Evolutionary conservation across 2,888 invertebrate genomes (phyloP), one percentile per base, ranked within the genome.

Genomic region (Ormyrus thymus): DNA sequence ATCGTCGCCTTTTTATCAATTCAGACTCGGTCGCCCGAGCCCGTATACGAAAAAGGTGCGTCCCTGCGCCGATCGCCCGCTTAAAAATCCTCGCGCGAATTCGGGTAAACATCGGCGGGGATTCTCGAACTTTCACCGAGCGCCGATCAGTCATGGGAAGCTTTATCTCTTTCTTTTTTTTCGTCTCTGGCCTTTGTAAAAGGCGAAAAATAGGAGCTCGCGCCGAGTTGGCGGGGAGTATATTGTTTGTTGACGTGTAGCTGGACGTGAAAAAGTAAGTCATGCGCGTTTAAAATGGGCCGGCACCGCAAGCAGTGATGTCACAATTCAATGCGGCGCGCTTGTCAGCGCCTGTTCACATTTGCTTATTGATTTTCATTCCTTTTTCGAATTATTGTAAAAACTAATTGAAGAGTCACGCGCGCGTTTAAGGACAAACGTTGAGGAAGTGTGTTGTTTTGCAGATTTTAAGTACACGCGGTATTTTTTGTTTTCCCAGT

Each of bases 101-200:
- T 46, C 61, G 46, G 9, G 29, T 58, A 51, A 65, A 59, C 65
- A 66, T 45, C 9, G 29, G 1, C 46, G 11, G 50, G 46, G 15
- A 51, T 75, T 75, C 59, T 75, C 46, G 65, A 59, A 77, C 77
- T 77, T 77, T 77, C 77, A 71, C 77, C 77, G 65, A 9, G 43
- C 48, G 1, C 29, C n/a, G 6, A 13, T 15, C 43, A 50, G 58
- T 58, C 6, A 13, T 64, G 15, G 59, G 50, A 13, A 3, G 29
- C 29, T 29, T 66, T 11, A 9, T 56, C n/a, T 55, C 29, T 46
- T 29, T 55, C 46, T 74, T 50, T 15, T 48, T 53, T 64, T 50
- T 48, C 15, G 11, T 50, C 29, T 8, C 48, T 7, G 5, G 5
- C 15, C 11, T 29, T 29, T 29, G 29, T 29, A 29, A 29, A 48